Evolutionary conservation across 1,140 invertebrate species (phyloP), one percentile per base, ranked within the genome.

Genomic region (Drosophila seguyi): DNA sequence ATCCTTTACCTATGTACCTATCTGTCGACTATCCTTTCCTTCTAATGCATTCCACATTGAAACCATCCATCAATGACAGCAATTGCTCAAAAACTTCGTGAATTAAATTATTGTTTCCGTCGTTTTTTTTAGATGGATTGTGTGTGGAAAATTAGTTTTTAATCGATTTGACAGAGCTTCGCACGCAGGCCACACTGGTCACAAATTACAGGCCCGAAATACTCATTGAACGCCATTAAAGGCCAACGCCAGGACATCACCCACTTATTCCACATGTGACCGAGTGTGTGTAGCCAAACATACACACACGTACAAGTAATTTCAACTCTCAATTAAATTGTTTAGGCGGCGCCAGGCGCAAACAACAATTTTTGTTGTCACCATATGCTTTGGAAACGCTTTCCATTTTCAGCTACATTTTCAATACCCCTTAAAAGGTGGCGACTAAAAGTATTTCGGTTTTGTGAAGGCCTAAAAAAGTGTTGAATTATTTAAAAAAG

Each of bases 261-360:
- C 44, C 66, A 48, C 55, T 59, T 60, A 63, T 41, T 41, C 53
- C 36, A 16, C 60, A 63, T 59, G 53, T 59, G 60, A 20, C 13
- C 50, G 27, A 50, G 47, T 59, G 48, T 60, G 44, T 62, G 45
- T 73, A 29, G 53, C 48, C 63, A 45, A 55, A 22, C 29, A 34
- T 14, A 20, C 18, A 77, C 60, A 42, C 62, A 68, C 66, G 52
- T 44, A 68, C 66, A 38, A 68, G 66, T 88, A 83, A 87, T 87
- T 87, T 87, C 80, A 82, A 88, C 80, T 88, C 84, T 83, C 84
- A 87, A 88, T 87, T 87, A 87, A 87, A 88, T 87, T 83, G 84
- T 74, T 75, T 77, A 87, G 84, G 84, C 84, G 84, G 75, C 79
- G 83, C 75, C 83, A 79, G 66, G 65, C 52, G 75, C 67, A 76